Conservation (phyloP, 2,113 vertebrate species). For the Raphicerus campestris region DNA sequence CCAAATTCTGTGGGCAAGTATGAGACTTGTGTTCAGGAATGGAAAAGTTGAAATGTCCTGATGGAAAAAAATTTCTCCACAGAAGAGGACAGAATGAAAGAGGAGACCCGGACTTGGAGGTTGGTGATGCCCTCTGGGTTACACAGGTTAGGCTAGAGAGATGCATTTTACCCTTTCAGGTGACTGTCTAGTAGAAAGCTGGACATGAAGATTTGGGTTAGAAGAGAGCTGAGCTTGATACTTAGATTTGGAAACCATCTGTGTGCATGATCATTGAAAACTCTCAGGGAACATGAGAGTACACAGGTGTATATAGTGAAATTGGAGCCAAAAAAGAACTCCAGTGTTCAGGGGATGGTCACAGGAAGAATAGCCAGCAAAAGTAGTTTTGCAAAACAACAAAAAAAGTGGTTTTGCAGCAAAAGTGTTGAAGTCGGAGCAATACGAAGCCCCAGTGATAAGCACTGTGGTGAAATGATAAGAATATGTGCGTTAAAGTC, state of each 20-base stretch:
- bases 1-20: background rate
- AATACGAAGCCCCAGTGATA: background rate
- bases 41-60: background rate
- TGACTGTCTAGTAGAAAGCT: background rate
- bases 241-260: background rate
- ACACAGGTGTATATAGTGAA: background rate
- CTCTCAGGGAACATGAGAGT: background rate
- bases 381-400: background rate
- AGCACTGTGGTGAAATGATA: background rate
- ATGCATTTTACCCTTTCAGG: background rate
- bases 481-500: background rate
- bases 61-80: background rate
- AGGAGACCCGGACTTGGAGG: background rate
- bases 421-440: background rate
- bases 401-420: background rate
- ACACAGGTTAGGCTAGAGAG: background rate
- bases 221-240: background rate
- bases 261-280: background rate
- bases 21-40: background rate
- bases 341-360: background rate
- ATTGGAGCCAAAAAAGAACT: background rate
- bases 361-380: background rate
- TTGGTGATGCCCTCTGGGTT: background rate
- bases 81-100: background rate
- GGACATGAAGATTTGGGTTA: too few species aligned